Conservation (phyloP, 2,113 vertebrate species). For the Motacilla tschutschensis region DNA sequence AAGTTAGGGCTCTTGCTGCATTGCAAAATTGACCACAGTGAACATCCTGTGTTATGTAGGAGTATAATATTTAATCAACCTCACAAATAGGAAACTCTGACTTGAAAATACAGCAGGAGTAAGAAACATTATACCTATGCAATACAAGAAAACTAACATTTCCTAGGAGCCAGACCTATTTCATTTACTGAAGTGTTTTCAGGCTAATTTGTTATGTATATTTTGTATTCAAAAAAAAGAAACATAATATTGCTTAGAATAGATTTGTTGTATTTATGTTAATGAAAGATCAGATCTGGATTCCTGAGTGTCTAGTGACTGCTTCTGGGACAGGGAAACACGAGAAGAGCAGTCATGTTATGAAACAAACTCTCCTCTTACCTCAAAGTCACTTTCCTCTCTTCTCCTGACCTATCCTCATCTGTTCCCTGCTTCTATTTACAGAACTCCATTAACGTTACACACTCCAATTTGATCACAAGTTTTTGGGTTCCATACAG, state of each 20-base stretch:
- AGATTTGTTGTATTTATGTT: constrained; percentile 24
- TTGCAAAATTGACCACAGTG: background rate
- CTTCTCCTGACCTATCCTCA: constrained; percentile 60
- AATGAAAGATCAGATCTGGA: constrained; percentile 38
- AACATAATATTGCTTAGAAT: background rate
- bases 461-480: constrained; percentile 26
- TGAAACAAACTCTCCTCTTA: constrained; percentile 59
- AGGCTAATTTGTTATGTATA: background rate
- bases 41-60: background rate
- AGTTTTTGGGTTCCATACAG: constrained; percentile 22
- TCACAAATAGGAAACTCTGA: background rate
- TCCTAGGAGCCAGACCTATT: background rate
- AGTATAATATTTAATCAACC: background rate
- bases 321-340: constrained; percentile 47
- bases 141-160: background rate
- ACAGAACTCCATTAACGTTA: constrained; percentile 42
- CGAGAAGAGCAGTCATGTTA: constrained; percentile 62
- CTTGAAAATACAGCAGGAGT: background rate
- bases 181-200: background rate
- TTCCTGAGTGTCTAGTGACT: constrained; percentile 46
- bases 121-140: background rate
- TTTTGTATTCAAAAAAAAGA: background rate
- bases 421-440: constrained; percentile 66
- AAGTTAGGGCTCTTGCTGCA: background rate
- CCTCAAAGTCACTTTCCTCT: constrained; percentile 45